Evolutionary conservation across 1,140 invertebrate species (phyloP), one percentile per base, ranked within the genome.

Genomic region (Microplitis mediator): DNA sequence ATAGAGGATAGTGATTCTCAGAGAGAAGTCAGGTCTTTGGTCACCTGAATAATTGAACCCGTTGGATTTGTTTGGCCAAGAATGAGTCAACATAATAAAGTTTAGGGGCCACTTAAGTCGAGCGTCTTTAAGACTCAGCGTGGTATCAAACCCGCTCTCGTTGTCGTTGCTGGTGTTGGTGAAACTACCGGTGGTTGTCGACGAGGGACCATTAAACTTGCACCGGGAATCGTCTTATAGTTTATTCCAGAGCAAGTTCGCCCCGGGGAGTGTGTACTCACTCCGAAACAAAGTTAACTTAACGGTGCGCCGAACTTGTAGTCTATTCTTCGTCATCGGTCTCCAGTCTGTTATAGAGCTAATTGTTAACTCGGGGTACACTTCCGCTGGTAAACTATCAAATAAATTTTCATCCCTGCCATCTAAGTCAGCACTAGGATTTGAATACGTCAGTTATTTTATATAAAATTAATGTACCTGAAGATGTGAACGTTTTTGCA

Each of bases 261-360:
- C 76, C 76, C 66, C 68, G 31, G 74, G 78, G 78, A 77, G 78
- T 81, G 80, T 80, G 77, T 81, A 77, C 80, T 81, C 76, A 79
- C 70, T 45, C 72, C 56, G 23, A 51, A 77, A 77, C 73, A 76
- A 74, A 74, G 63, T 35, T 74, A 75, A 79, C 78, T 81, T 76
- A 71, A 58, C 60, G 71, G 51, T 73, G 72, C 69, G 50, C 50
- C 63, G 64, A 71, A 74, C 72, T 69, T 67, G 39, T 9, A 52
- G 51, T 52, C 32, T 32, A 35, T 68, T 39, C 68, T 64, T 73
- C 64, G 36, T 32, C 68, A 73, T 68, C 68, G 67, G 65, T 31
- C 65, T 14, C n/a, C 13, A n/a, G 13, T 54, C 14, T 54, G 13
- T 54, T 54, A 23, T 23, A 23, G 23, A 23, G 23, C 23, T 45